Conservation (phyloP, 2,113 vertebrate species). For the Tupaia chinensis region DNA sequence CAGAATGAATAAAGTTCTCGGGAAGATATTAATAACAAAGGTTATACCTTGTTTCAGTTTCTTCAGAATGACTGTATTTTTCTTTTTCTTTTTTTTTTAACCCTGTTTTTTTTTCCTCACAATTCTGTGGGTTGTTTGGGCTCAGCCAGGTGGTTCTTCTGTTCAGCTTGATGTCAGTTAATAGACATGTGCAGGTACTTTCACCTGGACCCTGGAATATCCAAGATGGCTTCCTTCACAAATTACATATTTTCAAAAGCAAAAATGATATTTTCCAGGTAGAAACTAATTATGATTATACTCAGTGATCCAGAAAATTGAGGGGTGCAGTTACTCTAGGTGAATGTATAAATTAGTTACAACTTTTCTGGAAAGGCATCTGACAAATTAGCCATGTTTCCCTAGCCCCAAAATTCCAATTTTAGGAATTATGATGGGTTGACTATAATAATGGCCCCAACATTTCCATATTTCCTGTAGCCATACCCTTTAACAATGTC, state of each 20-base stretch:
- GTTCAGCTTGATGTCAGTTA: no score
- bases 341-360: background rate
- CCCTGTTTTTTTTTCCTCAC: background rate
- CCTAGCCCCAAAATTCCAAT: conserved; percentile 6
- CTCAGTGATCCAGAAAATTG: background rate
- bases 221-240: background rate
- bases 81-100: background rate
- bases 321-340: background rate
- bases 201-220: background rate
- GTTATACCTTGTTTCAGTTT: background rate
- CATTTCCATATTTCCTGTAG: background rate
- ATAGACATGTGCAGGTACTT: background rate
- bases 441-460: background rate
- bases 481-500: no score
- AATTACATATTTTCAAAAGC: background rate
- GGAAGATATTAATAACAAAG: background rate
- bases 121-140: background rate
- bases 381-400: background rate
- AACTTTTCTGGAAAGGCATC: background rate
- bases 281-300: background rate
- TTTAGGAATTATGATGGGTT: background rate
- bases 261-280: background rate
- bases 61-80: background rate
- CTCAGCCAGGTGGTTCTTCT: background rate
- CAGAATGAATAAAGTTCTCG: background rate